Conservation (phyloP, 2,888 invertebrate genomes). For the Eumerus sabulonum region DNA sequence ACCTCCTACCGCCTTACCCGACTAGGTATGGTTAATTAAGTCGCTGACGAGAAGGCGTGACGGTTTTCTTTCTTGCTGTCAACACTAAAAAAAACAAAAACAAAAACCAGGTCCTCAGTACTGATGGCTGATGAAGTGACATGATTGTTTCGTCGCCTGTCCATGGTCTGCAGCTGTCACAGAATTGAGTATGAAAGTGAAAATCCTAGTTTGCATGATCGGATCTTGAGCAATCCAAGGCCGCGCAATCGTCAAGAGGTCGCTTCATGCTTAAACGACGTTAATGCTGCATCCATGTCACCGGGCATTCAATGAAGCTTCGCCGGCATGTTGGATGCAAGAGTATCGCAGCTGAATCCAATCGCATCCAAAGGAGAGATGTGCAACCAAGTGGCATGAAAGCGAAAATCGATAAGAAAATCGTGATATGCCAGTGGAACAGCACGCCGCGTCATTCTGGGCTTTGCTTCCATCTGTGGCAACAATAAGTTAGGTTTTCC, state of each 20-base stretch:
- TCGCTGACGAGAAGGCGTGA: neutral
- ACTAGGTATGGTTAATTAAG: no score
- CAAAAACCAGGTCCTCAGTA: no score
- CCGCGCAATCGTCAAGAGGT: conserved; percentile 27
- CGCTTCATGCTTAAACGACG: neutral
- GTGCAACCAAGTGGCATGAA: conserved; percentile 34
- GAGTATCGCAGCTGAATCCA: conserved; percentile 5
- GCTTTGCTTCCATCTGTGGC: conserved; percentile 15
- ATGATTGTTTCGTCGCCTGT: no score
- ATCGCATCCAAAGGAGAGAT: conserved; percentile 15
- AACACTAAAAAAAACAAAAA: no score
- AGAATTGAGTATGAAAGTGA: no score
- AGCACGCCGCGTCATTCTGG: conserved; percentile 9
- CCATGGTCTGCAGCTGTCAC: no score
- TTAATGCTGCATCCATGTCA: no score
- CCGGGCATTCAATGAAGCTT: neutral
- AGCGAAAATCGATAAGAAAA: conserved; percentile 64
- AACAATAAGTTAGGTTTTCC: conserved; percentile 8
- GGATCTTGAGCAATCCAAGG: conserved; percentile 1
- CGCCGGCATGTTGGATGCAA: conserved; percentile 20
- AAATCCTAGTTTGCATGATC: neutral
- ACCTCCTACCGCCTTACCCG: no score
- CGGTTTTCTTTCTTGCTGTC: neutral
- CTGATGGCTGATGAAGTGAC: no score
- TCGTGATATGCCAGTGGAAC: conserved; percentile 68